These are phyloP conservation scores for Ploceus nigricollis DNA, from an alignment of 2,113 vertebrate genomes.

Conservation along the genomic window DNA sequence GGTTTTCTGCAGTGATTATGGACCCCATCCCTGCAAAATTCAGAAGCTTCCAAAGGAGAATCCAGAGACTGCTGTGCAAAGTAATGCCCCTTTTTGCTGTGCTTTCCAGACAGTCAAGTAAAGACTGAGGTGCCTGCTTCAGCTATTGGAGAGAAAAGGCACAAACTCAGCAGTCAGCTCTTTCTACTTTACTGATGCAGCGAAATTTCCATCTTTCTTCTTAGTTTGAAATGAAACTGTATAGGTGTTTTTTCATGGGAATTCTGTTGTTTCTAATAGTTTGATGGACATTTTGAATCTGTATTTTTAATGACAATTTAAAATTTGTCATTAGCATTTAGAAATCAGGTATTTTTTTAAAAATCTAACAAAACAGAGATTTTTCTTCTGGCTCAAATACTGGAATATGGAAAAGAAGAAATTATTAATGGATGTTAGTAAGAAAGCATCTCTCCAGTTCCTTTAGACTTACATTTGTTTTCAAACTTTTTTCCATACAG, in stretches of 20 bases:
- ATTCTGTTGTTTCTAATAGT: constrained; percentile 34
- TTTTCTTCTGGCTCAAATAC: neutral
- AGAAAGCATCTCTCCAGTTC: neutral
- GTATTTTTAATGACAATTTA: neutral
- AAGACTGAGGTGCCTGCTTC: neutral
- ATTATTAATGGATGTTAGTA: neutral
- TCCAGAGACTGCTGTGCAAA: neutral
- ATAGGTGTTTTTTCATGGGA: neutral
- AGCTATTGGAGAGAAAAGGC: neutral
- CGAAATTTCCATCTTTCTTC: neutral
- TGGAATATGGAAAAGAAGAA: neutral
- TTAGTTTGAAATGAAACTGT: neutral
- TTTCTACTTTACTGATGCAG: neutral
- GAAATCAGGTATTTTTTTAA: neutral
- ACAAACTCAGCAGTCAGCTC: neutral
- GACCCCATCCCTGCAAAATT: neutral
- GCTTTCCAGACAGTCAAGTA: neutral
- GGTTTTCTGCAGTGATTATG: neutral
- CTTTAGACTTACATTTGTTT: neutral
- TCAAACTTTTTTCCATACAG: neutral
- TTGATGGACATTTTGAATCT: neutral
- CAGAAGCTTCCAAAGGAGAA: neutral
- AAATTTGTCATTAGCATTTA: constrained; percentile 11
- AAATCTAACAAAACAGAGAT: neutral
- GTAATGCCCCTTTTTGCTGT: neutral